Base-by-base conservation (phyloP, 2,888 invertebrate species). In the Drosophila cyrtoloma region DNA sequence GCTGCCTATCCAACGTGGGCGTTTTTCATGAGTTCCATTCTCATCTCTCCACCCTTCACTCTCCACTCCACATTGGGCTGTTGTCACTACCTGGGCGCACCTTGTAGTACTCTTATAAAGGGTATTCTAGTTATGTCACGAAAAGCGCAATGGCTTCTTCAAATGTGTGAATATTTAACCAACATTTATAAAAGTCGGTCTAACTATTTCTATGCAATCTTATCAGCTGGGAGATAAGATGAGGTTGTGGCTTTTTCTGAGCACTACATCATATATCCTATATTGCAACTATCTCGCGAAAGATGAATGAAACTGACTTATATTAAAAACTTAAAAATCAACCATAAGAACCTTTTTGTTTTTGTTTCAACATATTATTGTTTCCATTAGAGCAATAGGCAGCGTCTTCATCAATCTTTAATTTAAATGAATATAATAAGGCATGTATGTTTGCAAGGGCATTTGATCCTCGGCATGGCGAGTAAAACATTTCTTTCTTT, bases 1-100 rank as follows among this genome's bases (percentile, higher is more conserved):
- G 71, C 63, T 75, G 75, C 63, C 79, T 61, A 75, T 71, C 51
- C 63, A 22, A 62, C 57, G 81, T 85, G 84, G 86, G 88, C 86
- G 84, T 75, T 33, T 60, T 75, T 47, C 61, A 50, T 58, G 42
- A 58, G 52, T 58, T 58, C 47, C 33, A 33, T 39, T n/a, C 65
- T 33, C 52, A 69, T 62, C 37, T 50, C 47, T 57, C 50, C 56
- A 26, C 55, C 58, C 53, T 39, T n/a, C 52, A 51, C 53, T 52
- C 42, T 53, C 10, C 33, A 22, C 35, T 47, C 14, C 14, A n/a
- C 33, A 26, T 26, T 30, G 26, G n/a, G 37, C 26, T 56, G 26
- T 71, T 71, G 71, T 65, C 71, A 71, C 71, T 47, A 55, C 42
- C 28, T 39, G n/a, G 70, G 57, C 52, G 57, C 75, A 44, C 74